Percentiles rank a stretch among this genome's conserved stretches.
Evolutionary conservation across 1,140 invertebrate genomes (phyloP).

Genomic region (Luehdorfia chinensis): DNA sequence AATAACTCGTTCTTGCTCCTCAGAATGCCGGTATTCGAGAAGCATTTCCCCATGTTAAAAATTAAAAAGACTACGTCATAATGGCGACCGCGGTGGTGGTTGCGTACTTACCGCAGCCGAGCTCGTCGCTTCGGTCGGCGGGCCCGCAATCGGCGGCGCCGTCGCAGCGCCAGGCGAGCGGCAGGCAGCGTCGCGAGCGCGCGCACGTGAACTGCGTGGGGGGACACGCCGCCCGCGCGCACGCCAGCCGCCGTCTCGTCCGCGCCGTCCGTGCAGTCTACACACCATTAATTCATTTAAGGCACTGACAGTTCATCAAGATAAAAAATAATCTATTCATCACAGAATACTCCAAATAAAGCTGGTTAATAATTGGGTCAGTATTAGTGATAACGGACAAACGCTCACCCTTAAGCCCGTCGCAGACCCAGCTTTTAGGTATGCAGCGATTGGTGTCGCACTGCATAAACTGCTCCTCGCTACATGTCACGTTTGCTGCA

Average conservation of each 20-base stretch:
- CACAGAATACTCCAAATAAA: neutral
- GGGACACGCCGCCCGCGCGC: slow-evolving; percentile 35
- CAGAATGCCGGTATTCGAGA: too few relatives aligned
- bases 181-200: slow-evolving; percentile 81
- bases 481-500: slow-evolving; percentile 81
- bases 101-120: slow-evolving; percentile 83
- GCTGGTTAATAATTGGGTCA: neutral
- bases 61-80: too few relatives aligned
- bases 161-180: slow-evolving; percentile 89
- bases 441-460: slow-evolving; percentile 85
- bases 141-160: slow-evolving; percentile 82
- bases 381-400: neutral
- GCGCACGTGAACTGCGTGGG: slow-evolving; percentile 47
- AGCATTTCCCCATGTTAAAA: too few relatives aligned
- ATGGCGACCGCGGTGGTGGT: too few relatives aligned
- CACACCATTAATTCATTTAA: too few relatives aligned
- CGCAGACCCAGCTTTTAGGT: slow-evolving; percentile 87
- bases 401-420: slow-evolving; percentile 80
- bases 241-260: slow-evolving; percentile 44
- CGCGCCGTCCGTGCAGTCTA: slow-evolving; percentile 55
- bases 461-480: slow-evolving; percentile 81
- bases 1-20: too few relatives aligned
- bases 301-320: too few relatives aligned
- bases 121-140: slow-evolving; percentile 84
- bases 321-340: too few relatives aligned